Conservation (phyloP, 2,113 vertebrate species). For the Cranoglanis bouderius region DNA sequence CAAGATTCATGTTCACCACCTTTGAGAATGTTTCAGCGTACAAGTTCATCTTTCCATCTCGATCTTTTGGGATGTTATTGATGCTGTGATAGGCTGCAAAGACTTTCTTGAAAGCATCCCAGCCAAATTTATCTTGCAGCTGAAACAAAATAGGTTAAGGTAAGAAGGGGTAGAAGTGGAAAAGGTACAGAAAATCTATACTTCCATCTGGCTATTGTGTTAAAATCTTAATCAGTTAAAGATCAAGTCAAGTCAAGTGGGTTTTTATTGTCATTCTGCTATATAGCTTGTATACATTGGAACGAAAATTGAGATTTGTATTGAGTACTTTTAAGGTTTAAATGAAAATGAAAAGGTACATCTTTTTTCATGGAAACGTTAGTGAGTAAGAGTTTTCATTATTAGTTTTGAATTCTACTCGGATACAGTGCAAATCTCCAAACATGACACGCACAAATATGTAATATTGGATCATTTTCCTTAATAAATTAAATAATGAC, state of each 20-base stretch:
- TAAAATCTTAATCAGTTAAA: background rate
- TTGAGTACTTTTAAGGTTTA: background rate
- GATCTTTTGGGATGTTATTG: conserved; percentile 60
- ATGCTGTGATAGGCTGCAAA: conserved; percentile 75
- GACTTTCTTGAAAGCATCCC: conserved; percentile 75
- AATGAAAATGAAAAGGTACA: background rate
- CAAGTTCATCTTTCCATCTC: conserved; percentile 77
- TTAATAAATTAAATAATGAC: too few species aligned
- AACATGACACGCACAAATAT: too few species aligned
- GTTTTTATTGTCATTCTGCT: background rate
- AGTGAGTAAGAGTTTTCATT: background rate
- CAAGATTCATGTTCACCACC: conserved; percentile 72
- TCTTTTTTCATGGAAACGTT: background rate
- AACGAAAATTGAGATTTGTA: background rate
- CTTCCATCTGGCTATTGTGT: background rate
- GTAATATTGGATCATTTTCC: too few species aligned
- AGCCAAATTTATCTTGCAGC: conserved; percentile 81
- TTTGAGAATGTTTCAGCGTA: conserved; percentile 77
- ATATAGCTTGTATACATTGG: background rate
- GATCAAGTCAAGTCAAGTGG: background rate
- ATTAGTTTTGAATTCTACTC: background rate
- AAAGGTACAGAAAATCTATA: background rate
- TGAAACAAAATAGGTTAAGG: conserved; percentile 47
- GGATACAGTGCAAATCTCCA: background rate
- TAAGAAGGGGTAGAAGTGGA: background rate